Evolutionary conservation across 2,797 vertebrate species (phyloP), one percentile per base, ranked within the genome.

Genomic region (Sternarchorhynchus goeldii): DNA sequence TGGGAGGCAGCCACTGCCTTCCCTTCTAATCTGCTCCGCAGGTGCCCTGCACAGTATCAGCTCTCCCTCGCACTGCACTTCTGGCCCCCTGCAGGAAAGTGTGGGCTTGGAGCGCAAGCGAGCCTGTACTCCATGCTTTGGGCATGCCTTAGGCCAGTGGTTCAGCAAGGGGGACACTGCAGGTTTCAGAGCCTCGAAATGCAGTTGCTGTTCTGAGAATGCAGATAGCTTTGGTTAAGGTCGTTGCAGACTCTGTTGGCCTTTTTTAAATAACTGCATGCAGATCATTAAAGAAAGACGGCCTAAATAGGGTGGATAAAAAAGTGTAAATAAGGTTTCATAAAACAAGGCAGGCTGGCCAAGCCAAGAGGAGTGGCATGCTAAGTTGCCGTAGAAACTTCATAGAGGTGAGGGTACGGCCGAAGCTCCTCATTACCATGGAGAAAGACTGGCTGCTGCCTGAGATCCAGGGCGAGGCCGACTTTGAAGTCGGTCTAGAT

Each of bases 401-500:
- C 55, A 36, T n/a, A 18, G 62, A 67, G 31, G 34, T 34, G 34
- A 70, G 62, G 34, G 67, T n/a, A 34, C n/a, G 69, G 68, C 39
- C 34, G 17, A 76, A 81, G 66, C 34, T 55, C 25, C 36, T 92
- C 83, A 88, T 91, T 90, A 90, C 68, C 74, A 77, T 77, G 69
- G 79, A 80, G 85, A 79, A 76, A 86, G 74, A 86, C 56, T 63
- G 69, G 53, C 77, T 85, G 72, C 74, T 85, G 87, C 88, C 84
- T 88, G 87, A 84, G 76, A 83, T 85, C 80, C 45, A 77, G 78
- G 79, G 74, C 83, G 76, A 66, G 58, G 4, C 20, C 53, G 79
- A 80, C 89, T 91, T 90, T 91, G 86, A 91, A 91, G 88, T 89
- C 86, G 70, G 81, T 89, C 82, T 87, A 88, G 91, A 88, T 88